A percentile compares a stretch with the other conserved stretches of the same genome.
These are phyloP conservation scores for Danio tinwini DNA, from an alignment of 2,797 vertebrate genomes.

Conservation along the genomic window DNA sequence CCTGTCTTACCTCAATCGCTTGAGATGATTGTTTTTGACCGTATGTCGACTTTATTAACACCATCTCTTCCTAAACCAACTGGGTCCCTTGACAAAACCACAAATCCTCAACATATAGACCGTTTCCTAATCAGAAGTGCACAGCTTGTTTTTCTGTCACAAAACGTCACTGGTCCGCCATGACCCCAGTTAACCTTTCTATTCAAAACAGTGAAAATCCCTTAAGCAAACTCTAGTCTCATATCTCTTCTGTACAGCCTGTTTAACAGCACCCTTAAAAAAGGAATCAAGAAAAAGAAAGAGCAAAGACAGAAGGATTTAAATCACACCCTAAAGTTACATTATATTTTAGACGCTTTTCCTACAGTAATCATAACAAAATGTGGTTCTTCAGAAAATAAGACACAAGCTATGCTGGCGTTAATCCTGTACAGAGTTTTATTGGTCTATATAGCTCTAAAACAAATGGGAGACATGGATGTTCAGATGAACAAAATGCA, in stretches of 20 bases:
- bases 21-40: conserved; percentile 5
- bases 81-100: conserved; percentile 35
- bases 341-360: conserved; percentile 1
- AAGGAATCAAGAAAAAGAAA: conserved; percentile 8
- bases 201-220: conserved; percentile 52
- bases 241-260: conserved; percentile 45
- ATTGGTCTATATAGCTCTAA: not conserved
- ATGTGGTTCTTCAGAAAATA: not conserved
- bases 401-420: not conserved
- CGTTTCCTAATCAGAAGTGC: conserved; percentile 50
- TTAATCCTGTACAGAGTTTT: not conserved
- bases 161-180: not conserved
- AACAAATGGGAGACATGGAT: not conserved
- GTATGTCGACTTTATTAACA: conserved; percentile 46
- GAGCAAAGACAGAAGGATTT: conserved; percentile 16
- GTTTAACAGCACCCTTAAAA: not conserved
- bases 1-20: not conserved
- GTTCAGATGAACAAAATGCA: not conserved
- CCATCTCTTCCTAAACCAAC: conserved; percentile 36
- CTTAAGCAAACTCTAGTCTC: conserved; percentile 42
- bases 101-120: conserved; percentile 52
- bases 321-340: conserved; percentile 16
- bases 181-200: conserved; percentile 60
- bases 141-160: conserved; percentile 43
- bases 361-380: conserved; percentile 18